Base-by-base conservation (phyloP, 2,888 invertebrate genomes). In the Apomyelois bistriatella region DNA sequence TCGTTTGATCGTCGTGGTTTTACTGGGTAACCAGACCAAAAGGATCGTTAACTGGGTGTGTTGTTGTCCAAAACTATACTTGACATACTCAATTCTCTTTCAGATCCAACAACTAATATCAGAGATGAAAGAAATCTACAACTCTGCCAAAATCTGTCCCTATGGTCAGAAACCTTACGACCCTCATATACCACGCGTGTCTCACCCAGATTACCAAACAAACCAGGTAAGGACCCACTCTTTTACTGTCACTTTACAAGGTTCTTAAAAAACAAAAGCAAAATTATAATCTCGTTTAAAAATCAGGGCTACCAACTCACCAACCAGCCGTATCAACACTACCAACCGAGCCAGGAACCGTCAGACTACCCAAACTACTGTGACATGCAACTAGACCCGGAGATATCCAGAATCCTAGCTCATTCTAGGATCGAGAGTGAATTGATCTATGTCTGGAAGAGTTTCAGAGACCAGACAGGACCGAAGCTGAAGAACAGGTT, bases 391-490 rank as follows among this genome's bases (percentile, higher is more conserved):
- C 65, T 92, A n/a, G 92, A 93, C 53, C 91, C 92, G 37, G 95
- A 94, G 65, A 90, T 95, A 37, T 92, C 88, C 5, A 82, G 90
- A 72, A 92, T 95, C 36, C 90, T 96, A 83, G 93, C 94, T 0
- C 92, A 93, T 70, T 95, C 95, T 0, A 91, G 94, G 57, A 94
- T 96, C 62, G 95, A 95, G 60, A 93, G 94, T 16, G 95, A 96
- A 68, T 80, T 97, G 43, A 69, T 93, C 13, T 93, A 95, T 64
- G 93, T 94, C 0, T 97, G 97, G 97, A 92, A 90, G 65, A 94
- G 94, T 53, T 97, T 96, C 93, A 91, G 97, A 58, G 95, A 97
- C 56, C 93, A 93, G 54, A 93, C 95, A 0, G 97, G 97, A 0
- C 94, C 94, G 0, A 93, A 93, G 17, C 88, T 97, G 78, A 94